Evolutionary conservation across 2,113 vertebrate species (phyloP).

Genomic region (Odobenus rosmarus): DNA sequence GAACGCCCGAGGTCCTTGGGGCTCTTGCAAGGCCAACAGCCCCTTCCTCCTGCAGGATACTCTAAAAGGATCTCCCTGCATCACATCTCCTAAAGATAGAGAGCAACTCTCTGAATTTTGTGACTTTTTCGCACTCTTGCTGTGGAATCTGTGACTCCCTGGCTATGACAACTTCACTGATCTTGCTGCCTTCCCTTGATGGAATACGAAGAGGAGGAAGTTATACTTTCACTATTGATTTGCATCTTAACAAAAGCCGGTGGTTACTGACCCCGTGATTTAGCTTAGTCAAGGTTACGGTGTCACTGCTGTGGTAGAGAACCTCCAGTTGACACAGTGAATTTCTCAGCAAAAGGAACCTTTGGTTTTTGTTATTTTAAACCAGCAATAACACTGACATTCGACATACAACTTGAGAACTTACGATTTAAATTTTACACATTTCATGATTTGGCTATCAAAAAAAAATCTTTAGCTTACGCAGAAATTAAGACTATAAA

Average conservation of each 20-base stretch:
- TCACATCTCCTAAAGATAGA: neutral
- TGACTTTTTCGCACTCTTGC: neutral
- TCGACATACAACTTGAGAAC: neutral
- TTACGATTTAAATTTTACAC: neutral
- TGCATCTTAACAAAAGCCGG: neutral
- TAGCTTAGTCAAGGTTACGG: neutral
- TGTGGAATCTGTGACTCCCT: neutral
- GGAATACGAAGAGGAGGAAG: neutral
- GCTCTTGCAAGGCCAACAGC: neutral
- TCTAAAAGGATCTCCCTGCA: too few relatives aligned
- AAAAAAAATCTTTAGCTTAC: neutral
- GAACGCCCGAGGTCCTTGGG: neutral
- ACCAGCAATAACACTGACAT: neutral
- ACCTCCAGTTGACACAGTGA: neutral
- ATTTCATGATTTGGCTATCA: neutral
- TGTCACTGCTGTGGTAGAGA: neutral
- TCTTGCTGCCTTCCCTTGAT: neutral
- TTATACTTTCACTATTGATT: neutral
- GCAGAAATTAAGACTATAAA: neutral
- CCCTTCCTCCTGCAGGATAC: neutral
- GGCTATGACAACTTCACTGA: neutral
- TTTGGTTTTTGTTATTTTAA: conserved; percentile 5
- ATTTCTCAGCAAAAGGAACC: neutral
- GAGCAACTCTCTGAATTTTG: neutral
- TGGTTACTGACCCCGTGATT: neutral